phyloP scores from a whole-genome alignment of 2,113 vertebrate genomes.

The Cepphus grylle region DNA sequence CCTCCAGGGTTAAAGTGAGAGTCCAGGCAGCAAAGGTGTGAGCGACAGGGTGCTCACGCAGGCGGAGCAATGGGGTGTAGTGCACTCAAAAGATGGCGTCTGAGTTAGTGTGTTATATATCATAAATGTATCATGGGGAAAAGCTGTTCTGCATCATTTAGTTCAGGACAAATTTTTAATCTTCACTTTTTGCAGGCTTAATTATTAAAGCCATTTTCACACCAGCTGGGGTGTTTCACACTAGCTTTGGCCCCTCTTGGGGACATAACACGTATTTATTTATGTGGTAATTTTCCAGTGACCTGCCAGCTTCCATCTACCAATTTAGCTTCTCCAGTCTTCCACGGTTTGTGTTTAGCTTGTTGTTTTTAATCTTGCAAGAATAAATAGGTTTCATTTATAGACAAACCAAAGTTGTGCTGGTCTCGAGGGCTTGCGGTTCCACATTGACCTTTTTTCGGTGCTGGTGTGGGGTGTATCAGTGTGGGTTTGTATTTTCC shows the following conservation, averaged over 20 bases:
- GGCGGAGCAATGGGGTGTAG: not conserved
- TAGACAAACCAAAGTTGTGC: not conserved
- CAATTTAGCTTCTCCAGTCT: not conserved
- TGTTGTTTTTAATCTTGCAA: not conserved
- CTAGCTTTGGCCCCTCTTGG: not conserved
- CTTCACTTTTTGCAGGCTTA: not conserved
- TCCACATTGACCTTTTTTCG: accelerated
- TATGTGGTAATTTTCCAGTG: not conserved
- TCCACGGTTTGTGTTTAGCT: not conserved
- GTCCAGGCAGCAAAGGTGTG: not conserved
- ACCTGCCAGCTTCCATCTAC: not conserved
- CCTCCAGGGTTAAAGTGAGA: not conserved
- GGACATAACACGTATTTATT: not conserved
- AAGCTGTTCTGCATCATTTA: not conserved
- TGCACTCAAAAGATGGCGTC: not conserved
- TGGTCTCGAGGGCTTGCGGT: not conserved
- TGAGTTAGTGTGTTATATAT: not conserved
- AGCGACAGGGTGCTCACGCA: accelerated
- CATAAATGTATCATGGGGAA: not conserved
- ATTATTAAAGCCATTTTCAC: constrained; percentile 10
- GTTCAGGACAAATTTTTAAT: constrained; percentile 28
- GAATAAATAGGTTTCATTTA: not conserved
- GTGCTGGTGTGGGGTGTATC: not conserved
- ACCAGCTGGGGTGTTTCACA: not conserved
- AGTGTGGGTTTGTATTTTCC: not conserved